Evolutionary conservation across 2,113 vertebrate genomes (phyloP), one percentile per base, ranked within the genome.

Genomic region (Oceanites oceanicus): DNA sequence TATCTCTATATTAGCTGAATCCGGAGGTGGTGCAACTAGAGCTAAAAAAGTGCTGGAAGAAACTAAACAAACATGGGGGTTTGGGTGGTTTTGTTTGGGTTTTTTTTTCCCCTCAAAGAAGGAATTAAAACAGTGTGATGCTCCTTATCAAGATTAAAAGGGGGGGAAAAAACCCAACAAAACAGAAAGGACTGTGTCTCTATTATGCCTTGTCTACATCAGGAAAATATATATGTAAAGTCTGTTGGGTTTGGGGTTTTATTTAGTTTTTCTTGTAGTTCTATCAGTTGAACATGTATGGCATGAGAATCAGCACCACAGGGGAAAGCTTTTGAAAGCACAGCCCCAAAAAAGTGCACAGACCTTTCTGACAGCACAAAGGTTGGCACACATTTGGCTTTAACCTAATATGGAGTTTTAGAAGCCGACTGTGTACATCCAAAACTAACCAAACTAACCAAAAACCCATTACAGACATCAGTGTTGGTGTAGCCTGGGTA

Each of bases 211-310:
- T 44, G 18, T 62, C 47, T 47, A 11, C 23, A 50, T 40, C 16
- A 68, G 34, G 20, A 83, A 40, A 45, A n/a, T n/a, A 26, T n/a
- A 66, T 27, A 36, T 58, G 17, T 20, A 22, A 38, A 44, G 18
- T 44, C 10, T 47, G 6, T 29, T 56, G 55, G 8, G 4, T 29
- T 58, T 9, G 5, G 25, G 11, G 0, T 2, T 38, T 3, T 38
- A 44, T 47, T 45, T 13, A n/a, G 53, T 15, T 78, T 77, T 62
- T 91, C 32, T 58, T 32, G 16, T 55, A 86, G 38, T 45, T 73
- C 30, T 78, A 53, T 25, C 18, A 71, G 25, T 11, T 53, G 65
- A 53, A 76, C 13, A 29, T 4, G 6, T 19, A 59, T 7, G 26
- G 17, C 25, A 65, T 67, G 55, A 53, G 20, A 47, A 59, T 15